Base-by-base conservation (phyloP, 2,888 invertebrate genomes). In the Hydropsyche betteni region DNA sequence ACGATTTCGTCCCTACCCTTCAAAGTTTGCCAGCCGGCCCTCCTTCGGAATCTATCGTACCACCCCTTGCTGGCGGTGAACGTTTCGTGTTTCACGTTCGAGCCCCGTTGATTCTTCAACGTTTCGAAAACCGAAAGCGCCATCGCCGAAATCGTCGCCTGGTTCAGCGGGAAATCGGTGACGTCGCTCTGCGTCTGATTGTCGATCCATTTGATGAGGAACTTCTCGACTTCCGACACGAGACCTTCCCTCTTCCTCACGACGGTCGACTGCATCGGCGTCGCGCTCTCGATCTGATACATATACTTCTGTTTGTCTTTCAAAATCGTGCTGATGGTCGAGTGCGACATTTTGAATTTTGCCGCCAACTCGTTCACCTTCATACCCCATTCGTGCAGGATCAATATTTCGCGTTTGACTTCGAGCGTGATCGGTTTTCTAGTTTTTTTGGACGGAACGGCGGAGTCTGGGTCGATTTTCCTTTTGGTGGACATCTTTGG, bases 1-100 rank as follows among this genome's bases (percentile, higher is more conserved):
- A 76, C 78, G 72, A 72, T 74, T 79, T 79, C 80, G 77, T 76
- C 75, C 76, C 76, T 76, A 74, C 77, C 77, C 77, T 75, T 76
- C 74, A 78, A 75, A 55, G 79, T 80, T 64, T 77, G 78, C 68
- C 78, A 76, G 75, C 77, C 77, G 61, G 77, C 75, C 64, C 76
- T 75, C 68, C 44, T 78, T 74, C 76, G 72, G 75, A 78, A 70
- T 71, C 72, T 71, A 64, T 76, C 52, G 70, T 76, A 78, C 78
- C 78, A 76, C 52, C 76, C 74, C 77, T 74, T 73, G 70, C 78
- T 78, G 64, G 78, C 76, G 16, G 10, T 38, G 44, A 69, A 69
- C 12, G 12, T 36, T 7, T 14, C 36, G 7, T 16, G 10, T 2
- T 7, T 36, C 33, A 8, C 33, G 5, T 69, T 16, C 12, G 12